Base-by-base conservation (phyloP, 2,888 invertebrate species). In the Drosophila ustulata region DNA sequence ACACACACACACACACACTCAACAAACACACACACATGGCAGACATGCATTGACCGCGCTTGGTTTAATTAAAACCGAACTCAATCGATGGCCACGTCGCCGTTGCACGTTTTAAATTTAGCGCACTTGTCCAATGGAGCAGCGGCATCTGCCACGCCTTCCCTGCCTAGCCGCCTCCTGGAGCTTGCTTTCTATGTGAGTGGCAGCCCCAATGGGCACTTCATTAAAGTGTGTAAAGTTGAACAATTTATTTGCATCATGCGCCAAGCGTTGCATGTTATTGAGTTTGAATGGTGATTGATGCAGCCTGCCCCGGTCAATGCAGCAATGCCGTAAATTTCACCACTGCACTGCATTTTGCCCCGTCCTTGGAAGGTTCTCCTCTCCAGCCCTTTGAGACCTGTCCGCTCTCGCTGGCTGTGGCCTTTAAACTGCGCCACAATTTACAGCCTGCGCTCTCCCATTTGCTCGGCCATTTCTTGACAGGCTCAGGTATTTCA, bases 61-160 rank as follows among this genome's bases (percentile, higher is more conserved):
- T 61, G 75, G 62, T 69, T 84, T 84, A 84, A 84, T 84, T 84
- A 84, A 86, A 83, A 86, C 26, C 66, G 58, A 76, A 62, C 65
- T 71, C 46, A 57, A 77, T 81, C 82, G 79, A 77, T 77, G 69
- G 63, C 37, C 75, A 67, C 59, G 18, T 63, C 58, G 55, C 69
- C 51, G 71, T 75, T 57, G 74, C 81, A 79, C 79, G 84, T 79
- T 84, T 84, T 86, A 83, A 86, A 84, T 83, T 81, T 86, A 86
- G 81, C 70, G 18, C 64, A 55, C 56, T 66, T 51, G 56, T 49
- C 32, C 57, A 51, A 45, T 25, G 63, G 9, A 23, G 64, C 46
- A 46, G 28, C 37, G 62, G 43, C 28, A 65, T 8, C 28, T 4
- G 28, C 3, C 43, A 3, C 39, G 8, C 46, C 8, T 13, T 8